phyloP scores from a whole-genome alignment of 2,797 vertebrate genomes.

The Sitta carolinensis region DNA sequence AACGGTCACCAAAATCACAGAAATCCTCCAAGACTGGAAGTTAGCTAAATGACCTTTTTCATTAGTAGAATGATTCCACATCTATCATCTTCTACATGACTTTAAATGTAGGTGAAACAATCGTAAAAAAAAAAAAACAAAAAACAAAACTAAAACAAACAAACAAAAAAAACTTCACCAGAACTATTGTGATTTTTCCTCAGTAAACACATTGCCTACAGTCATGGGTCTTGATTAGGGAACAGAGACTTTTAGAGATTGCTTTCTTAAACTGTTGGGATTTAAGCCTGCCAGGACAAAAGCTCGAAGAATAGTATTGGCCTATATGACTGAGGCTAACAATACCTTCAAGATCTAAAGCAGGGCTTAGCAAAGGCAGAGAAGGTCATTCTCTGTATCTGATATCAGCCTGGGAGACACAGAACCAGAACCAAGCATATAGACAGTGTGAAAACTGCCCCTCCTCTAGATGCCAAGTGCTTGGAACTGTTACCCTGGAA shows the following conservation, averaged over 20 bases:
- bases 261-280: background rate
- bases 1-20: background rate
- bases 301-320: background rate
- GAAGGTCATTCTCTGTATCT: background rate
- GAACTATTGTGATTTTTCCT: background rate
- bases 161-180: background rate
- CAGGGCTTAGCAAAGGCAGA: background rate
- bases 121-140: too few relatives aligned
- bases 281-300: background rate
- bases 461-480: background rate
- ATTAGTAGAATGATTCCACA: background rate
- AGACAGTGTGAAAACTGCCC: background rate
- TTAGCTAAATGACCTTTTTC: background rate
- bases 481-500: background rate
- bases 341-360: background rate
- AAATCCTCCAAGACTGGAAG: background rate
- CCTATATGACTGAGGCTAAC: background rate
- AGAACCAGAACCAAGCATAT: fast-evolving
- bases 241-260: background rate
- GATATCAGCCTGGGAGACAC: background rate
- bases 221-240: background rate
- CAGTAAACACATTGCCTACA: background rate
- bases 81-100: background rate
- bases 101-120: background rate
- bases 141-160: too few relatives aligned